A percentile compares a stretch with the other conserved stretches of the same genome.
These are phyloP conservation scores for Malurus elegans DNA, from an alignment of 2,113 vertebrate genomes.

Conservation along the genomic window DNA sequence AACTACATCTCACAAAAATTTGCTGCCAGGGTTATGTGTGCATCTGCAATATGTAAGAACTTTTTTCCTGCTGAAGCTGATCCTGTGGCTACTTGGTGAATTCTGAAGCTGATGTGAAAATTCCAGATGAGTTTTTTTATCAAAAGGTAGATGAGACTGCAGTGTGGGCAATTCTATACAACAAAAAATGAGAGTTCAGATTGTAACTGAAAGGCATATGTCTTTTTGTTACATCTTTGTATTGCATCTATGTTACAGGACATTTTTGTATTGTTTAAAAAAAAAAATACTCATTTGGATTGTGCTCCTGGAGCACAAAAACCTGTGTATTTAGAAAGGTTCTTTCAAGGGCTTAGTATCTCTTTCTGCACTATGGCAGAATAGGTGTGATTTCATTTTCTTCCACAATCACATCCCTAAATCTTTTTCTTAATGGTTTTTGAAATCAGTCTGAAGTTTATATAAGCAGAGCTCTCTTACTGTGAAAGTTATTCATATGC, in stretches of 20 bases:
- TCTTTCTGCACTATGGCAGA: not conserved
- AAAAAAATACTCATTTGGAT: not conserved
- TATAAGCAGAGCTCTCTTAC: not conserved
- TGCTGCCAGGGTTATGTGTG: not conserved
- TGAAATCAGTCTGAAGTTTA: not conserved
- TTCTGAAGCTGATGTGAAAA: not conserved
- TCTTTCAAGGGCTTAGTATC: not conserved
- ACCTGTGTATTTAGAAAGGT: not conserved
- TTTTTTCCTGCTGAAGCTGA: not conserved
- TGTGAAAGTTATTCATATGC: accelerated
- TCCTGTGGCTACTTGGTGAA: not conserved
- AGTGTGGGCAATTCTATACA: not conserved
- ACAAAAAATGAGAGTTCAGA: not conserved
- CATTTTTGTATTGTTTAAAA: not conserved
- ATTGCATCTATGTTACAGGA: not conserved
- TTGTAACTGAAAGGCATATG: not conserved
- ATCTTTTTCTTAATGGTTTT: not conserved
- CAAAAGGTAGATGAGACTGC: not conserved
- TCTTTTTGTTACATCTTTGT: not conserved
- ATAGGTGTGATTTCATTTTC: not conserved
- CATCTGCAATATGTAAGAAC: not conserved
- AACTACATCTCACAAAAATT: not conserved
- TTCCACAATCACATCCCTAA: not conserved
- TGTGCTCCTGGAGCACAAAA: not conserved
- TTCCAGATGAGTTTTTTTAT: not conserved